Percentiles rank a stretch among this genome's conserved stretches.
Evolutionary conservation across 2,113 vertebrate genomes (phyloP).

Genomic region (Thunnus thynnus): DNA sequence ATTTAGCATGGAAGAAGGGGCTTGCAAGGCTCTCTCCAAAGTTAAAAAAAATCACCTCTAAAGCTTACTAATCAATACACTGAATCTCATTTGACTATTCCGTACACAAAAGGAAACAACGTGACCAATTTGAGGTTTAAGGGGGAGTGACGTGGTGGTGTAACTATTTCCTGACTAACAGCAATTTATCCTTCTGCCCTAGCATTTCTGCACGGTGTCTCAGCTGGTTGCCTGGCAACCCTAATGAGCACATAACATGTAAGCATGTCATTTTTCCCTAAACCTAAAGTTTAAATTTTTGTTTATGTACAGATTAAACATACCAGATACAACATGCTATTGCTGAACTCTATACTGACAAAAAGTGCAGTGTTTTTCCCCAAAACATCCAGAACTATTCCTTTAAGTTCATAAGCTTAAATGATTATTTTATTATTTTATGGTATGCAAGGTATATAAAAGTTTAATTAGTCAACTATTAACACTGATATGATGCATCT

Average conservation of each 20-base stretch:
- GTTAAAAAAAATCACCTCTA: background rate
- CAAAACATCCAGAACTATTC: too few relatives aligned
- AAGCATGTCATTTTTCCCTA: background rate
- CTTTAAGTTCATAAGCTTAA: too few relatives aligned
- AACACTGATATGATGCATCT: background rate
- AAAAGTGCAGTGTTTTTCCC: too few relatives aligned
- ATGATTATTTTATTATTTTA: too few relatives aligned
- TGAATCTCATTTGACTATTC: background rate
- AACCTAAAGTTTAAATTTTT: background rate
- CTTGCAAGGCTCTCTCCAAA: background rate
- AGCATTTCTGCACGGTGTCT: background rate
- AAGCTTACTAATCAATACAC: background rate
- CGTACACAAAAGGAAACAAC: background rate
- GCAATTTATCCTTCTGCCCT: background rate
- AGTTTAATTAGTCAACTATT: too few relatives aligned
- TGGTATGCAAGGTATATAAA: too few relatives aligned
- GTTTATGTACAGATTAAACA: background rate
- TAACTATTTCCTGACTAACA: background rate
- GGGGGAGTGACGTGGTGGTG: background rate
- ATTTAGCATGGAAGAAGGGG: too few relatives aligned
- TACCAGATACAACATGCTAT: background rate
- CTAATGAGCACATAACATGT: background rate
- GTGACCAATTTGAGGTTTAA: background rate
- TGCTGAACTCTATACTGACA: background rate
- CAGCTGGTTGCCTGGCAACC: constrained; percentile 1